Evolutionary conservation across 2,888 invertebrate genomes (phyloP), one percentile per base, ranked within the genome.

Genomic region (Drosophila mayaguana): DNA sequence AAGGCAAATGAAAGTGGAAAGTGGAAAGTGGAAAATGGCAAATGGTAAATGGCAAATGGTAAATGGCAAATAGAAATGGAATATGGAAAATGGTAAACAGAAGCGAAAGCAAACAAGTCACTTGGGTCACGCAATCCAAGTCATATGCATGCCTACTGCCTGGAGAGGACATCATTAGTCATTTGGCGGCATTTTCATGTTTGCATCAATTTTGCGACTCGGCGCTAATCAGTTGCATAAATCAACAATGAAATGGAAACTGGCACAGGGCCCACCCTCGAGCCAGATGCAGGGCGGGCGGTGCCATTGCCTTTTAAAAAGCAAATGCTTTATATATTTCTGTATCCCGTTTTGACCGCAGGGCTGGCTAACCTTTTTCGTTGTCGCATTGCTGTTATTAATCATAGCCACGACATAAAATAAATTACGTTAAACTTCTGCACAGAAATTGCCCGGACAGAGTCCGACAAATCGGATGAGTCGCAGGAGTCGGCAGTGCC

Each of bases 161-260:
- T 42, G 63, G 20, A 38, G 42, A 59, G 12, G 56, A 55, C 43
- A 88, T 79, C 86, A 87, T 87, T 88, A 88, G 84, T 87, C 89
- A 87, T 87, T 85, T 73, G 71, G 67, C 56, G 77, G 81, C 83
- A 75, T 73, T 76, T 81, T 80, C 74, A 75, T 80, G 75, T 78
- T 66, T 75, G 86, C 88, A 85, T 83, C 86, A 78, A 72, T 80
- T 80, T 72, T 63, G 68, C 72, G 68, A 67, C 56, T 64, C 68
- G 59, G 57, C 71, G 88, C 87, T 89, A 87, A 87, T 87, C 89
- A 88, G 84, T 81, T 87, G 89, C 81, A 87, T 87, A 87, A 87
- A 87, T 87, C 86, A 86, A 71, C 61, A 82, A 73, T 56, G 79
- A 75, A 87, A 72, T 80, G 65, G 40, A 32, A 57, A 40, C 34